Conservation (phyloP, 2,113 vertebrate species). For the Cavia porcellus region DNA sequence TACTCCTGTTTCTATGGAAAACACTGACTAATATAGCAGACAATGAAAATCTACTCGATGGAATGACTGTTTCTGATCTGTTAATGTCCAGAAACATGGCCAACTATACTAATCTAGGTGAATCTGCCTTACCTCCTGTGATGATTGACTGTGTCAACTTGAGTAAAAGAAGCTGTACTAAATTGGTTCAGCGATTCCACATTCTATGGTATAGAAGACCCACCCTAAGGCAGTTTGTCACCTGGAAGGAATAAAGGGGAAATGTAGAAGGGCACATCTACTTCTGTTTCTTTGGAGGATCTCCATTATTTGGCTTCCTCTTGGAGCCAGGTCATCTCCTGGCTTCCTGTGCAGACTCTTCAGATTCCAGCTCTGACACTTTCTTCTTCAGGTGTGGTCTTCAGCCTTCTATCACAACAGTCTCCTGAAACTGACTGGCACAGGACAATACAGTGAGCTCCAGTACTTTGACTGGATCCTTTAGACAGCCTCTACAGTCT, state of each 20-base stretch:
- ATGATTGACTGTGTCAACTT: neutral
- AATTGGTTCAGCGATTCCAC: neutral
- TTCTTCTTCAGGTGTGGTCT: neutral
- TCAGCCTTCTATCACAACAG: neutral
- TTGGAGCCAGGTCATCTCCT: neutral
- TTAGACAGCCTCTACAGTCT: neutral
- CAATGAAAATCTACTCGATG: neutral
- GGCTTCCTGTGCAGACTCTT: neutral
- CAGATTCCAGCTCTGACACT: neutral
- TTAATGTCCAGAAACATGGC: constrained; percentile 19
- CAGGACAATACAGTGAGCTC: neutral
- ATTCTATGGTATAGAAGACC: neutral
- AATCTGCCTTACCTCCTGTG: neutral
- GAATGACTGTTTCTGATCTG: constrained; percentile 8
- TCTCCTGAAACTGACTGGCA: neutral
- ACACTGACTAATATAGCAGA: neutral
- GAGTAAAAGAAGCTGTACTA: neutral
- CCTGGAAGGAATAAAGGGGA: neutral
- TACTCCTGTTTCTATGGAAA: neutral
- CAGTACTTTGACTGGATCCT: neutral
- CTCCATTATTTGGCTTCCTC: neutral
- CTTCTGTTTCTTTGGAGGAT: neutral
- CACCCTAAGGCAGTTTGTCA: neutral
- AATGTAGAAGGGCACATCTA: neutral
- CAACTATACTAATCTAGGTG: neutral